Conservation (phyloP, 2,888 invertebrate genomes). For the Thereva unica region DNA sequence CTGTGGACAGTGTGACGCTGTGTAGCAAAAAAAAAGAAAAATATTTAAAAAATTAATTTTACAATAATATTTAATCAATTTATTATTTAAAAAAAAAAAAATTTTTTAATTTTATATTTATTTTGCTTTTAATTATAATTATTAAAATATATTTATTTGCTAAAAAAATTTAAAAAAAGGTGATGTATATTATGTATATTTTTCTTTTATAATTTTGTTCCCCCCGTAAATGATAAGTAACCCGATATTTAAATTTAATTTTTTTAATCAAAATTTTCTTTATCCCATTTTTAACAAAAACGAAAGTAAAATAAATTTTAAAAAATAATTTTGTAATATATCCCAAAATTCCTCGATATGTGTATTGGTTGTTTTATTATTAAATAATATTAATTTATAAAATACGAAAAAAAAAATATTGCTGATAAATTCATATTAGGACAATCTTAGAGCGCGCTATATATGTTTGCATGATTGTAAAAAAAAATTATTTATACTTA, state of each 20-base stretch:
- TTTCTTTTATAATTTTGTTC: slow-evolving; percentile 15
- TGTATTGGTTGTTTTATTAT: slow-evolving; percentile 2
- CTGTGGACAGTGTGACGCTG: slow-evolving; percentile 49
- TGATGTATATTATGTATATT: slow-evolving; percentile 9
- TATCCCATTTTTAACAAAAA: slow-evolving; percentile 10
- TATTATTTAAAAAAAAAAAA: slow-evolving; percentile 4
- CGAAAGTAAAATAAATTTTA: slow-evolving; percentile 3
- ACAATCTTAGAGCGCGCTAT: slow-evolving; percentile 29
- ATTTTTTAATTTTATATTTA: slow-evolving; percentile 27
- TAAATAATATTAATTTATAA: slow-evolving; percentile 12
- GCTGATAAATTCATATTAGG: slow-evolving; percentile 10
- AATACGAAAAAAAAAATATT: slow-evolving; percentile 8
- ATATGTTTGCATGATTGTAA: slow-evolving; percentile 34
- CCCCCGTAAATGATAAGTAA: too few species aligned
- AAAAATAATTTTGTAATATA: background rate
- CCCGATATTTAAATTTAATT: slow-evolving; percentile 4
- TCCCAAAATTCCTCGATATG: background rate
- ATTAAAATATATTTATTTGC: slow-evolving; percentile 1
- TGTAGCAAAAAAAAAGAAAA: slow-evolving; percentile 44
- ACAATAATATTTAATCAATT: background rate
- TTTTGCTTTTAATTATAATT: slow-evolving; percentile 12
- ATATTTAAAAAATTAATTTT: background rate
- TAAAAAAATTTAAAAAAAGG: background rate
- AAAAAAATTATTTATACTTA: slow-evolving; percentile 14
- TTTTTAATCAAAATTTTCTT: slow-evolving; percentile 10